Percentiles rank a stretch among this genome's conserved stretches.
Evolutionary conservation across 2,797 vertebrate species (phyloP).

Genomic region (Stomatorhinus walkeri): DNA sequence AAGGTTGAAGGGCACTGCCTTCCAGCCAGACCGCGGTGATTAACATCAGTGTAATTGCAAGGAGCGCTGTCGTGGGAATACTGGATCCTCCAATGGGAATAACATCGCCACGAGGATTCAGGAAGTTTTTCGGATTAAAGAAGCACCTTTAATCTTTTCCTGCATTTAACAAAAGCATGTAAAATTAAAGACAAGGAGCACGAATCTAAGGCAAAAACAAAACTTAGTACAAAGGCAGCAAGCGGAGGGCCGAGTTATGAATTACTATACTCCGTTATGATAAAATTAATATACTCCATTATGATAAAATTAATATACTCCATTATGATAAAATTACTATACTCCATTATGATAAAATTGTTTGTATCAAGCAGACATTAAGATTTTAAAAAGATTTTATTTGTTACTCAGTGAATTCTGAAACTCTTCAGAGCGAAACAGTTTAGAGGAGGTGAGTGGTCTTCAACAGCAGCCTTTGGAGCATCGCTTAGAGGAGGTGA

Average conservation of each 20-base stretch:
- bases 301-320: too few relatives aligned
- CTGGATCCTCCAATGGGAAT: slow-evolving; percentile 42
- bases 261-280: slow-evolving; percentile 53
- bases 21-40: slow-evolving; percentile 51
- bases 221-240: slow-evolving; percentile 7
- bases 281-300: slow-evolving; percentile 21
- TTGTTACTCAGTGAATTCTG: not conserved
- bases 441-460: not conserved
- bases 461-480: not conserved
- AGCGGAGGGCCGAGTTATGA: slow-evolving; percentile 46
- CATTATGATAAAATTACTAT: slow-evolving; percentile 47
- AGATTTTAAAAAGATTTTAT: not conserved
- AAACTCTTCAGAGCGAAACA: not conserved
- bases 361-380: not conserved
- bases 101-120: slow-evolving; percentile 35
- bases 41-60: slow-evolving; percentile 68
- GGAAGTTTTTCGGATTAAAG: slow-evolving; percentile 12
- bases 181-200: not conserved
- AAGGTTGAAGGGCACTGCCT: slow-evolving; percentile 57
- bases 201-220: not conserved
- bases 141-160: slow-evolving; percentile 17
- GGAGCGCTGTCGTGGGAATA: slow-evolving; percentile 56
- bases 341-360: slow-evolving; percentile 40
- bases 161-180: not conserved
- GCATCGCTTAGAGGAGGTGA: not conserved